A percentile compares a stretch with the other conserved stretches of the same genome.
These are phyloP conservation scores for Branchipolynoe longqiensis DNA, from an alignment of 2,888 invertebrate genomes.

Conservation along the genomic window DNA sequence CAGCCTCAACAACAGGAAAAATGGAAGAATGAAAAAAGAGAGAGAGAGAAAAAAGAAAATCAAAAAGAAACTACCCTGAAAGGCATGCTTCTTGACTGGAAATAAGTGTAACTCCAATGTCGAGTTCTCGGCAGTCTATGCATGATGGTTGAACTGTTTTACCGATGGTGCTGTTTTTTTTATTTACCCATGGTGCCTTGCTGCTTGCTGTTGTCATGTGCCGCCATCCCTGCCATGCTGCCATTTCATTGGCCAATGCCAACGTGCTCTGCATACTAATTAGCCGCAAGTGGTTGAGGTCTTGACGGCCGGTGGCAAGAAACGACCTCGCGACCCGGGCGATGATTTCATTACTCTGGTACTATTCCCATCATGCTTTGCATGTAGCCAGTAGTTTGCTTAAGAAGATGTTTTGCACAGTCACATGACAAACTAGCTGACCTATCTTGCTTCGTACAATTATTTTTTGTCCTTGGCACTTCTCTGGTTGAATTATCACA, in stretches of 20 bases:
- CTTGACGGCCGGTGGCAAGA: constrained; percentile 89
- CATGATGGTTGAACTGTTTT: constrained; percentile 67
- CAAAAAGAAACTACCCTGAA: constrained; percentile 34
- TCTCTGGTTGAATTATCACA: constrained; percentile 52
- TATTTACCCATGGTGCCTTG: constrained; percentile 82
- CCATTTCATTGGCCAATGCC: constrained; percentile 81
- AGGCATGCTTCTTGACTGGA: constrained; percentile 61
- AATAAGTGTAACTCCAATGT: constrained; percentile 55
- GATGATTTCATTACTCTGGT: constrained; percentile 95
- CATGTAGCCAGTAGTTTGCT: constrained; percentile 81
- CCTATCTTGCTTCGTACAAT: constrained; percentile 70
- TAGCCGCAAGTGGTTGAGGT: constrained; percentile 82
- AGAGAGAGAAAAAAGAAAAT: too few species aligned
- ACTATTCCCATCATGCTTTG: constrained; percentile 84
- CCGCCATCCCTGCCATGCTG: constrained; percentile 75
- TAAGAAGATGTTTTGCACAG: constrained; percentile 79
- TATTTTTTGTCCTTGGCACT: constrained; percentile 66
- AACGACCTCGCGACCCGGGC: constrained; percentile 93
- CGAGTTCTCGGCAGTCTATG: constrained; percentile 49
- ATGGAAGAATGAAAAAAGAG: too few species aligned
- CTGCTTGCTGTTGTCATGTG: constrained; percentile 83
- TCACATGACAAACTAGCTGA: constrained; percentile 79
- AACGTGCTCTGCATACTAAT: constrained; percentile 81
- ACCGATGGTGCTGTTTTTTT: constrained; percentile 80
- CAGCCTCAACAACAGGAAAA: too few species aligned